Evolutionary conservation across 2,113 vertebrate genomes (phyloP).

Genomic region (Pan paniscus): DNA sequence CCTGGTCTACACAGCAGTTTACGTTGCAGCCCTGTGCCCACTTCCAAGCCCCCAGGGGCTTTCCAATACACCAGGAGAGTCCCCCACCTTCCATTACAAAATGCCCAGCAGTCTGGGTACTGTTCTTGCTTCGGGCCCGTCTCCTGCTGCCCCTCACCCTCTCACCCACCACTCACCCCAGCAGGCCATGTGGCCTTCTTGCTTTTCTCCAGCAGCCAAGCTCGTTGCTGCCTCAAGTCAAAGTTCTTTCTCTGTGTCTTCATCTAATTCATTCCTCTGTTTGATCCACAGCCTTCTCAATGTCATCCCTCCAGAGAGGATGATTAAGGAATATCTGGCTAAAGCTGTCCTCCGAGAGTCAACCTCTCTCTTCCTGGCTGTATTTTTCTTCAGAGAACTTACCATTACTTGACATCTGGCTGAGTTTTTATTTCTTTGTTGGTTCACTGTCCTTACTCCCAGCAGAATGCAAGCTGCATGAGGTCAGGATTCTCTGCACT

Average conservation of each 20-base stretch:
- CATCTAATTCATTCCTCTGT: not conserved
- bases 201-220: not conserved
- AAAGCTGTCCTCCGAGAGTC: accelerated
- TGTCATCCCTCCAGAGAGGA: not conserved
- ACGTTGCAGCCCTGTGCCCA: not conserved
- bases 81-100: not conserved
- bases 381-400: not conserved
- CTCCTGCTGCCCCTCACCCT: not conserved
- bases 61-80: no score
- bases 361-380: not conserved
- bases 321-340: no score
- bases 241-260: not conserved
- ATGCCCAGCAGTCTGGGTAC: no score
- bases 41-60: not conserved
- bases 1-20: not conserved
- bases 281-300: not conserved
- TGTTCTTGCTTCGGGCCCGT: no score
- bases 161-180: not conserved
- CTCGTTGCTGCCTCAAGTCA: not conserved
- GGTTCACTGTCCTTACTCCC: not conserved
- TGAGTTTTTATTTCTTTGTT: no score
- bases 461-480: accelerated
- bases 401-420: no score
- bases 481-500: not conserved
- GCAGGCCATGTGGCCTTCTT: not conserved